These are phyloP conservation scores for Myripristis jacobus DNA, from an alignment of 2,797 vertebrate genomes.

Conservation along the genomic window DNA sequence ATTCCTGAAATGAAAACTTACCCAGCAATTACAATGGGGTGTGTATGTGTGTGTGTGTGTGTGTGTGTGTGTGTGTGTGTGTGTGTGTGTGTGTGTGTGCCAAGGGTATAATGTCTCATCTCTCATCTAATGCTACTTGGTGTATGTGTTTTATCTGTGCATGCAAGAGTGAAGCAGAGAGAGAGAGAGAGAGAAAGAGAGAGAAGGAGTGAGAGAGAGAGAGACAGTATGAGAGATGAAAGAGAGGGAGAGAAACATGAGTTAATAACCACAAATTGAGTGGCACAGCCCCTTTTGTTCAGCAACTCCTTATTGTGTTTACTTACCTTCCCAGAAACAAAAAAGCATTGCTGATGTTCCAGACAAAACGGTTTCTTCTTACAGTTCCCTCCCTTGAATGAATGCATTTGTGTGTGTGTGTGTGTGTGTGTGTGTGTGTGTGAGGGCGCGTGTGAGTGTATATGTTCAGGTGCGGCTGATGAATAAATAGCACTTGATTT, in stretches of 20 bases:
- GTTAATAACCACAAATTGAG: neutral
- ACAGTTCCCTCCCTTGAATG: neutral
- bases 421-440: neutral
- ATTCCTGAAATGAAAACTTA: conserved; percentile 3
- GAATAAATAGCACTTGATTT: neutral
- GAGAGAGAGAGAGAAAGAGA: neutral
- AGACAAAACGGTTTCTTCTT: neutral
- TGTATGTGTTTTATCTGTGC: neutral
- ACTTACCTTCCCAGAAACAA: neutral
- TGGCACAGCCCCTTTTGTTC: neutral
- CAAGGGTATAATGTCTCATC: neutral
- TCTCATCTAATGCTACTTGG: neutral
- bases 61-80: too few species aligned
- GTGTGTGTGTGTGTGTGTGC: neutral
- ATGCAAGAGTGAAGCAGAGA: neutral
- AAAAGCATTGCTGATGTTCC: conserved; percentile 3
- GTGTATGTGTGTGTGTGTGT: too few species aligned
- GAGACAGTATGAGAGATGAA: too few species aligned
- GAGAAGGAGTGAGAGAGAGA: too few species aligned
- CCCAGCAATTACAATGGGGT: conserved; percentile 9
- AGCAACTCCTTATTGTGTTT: neutral
- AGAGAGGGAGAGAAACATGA: neutral
- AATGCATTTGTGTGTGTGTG: neutral
- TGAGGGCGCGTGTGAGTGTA: neutral
- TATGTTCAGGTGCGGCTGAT: neutral